These are phyloP conservation scores for Lagorchestes hirsutus DNA, from an alignment of 2,797 vertebrate species.

Conservation along the genomic window DNA sequence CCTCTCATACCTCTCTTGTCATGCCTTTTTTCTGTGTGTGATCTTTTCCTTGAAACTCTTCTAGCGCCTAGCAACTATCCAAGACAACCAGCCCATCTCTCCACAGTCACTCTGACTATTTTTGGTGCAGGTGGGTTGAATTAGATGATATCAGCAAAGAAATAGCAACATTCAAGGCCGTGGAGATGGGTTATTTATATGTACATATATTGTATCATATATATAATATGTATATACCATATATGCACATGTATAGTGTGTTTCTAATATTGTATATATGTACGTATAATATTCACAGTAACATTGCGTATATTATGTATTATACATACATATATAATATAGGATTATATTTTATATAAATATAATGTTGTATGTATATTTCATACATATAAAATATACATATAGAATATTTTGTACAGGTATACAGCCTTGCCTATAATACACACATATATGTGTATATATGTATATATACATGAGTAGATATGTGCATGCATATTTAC, in stretches of 20 bases:
- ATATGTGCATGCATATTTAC: too few relatives aligned
- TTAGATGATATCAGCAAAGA: neutral
- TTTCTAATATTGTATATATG: neutral
- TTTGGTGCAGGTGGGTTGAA: neutral
- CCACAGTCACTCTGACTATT: neutral
- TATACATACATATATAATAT: too few relatives aligned
- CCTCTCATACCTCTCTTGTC: neutral
- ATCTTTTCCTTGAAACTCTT: neutral
- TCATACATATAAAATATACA: too few relatives aligned
- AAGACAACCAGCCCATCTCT: neutral
- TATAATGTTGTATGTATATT: too few relatives aligned
- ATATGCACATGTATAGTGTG: neutral
- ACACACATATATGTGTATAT: too few relatives aligned
- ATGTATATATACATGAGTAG: too few relatives aligned
- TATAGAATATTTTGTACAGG: too few relatives aligned
- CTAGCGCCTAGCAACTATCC: neutral
- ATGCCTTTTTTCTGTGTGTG: neutral
- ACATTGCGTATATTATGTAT: neutral
- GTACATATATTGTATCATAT: neutral
- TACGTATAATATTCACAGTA: neutral
- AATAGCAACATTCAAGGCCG: neutral
- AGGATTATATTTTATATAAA: too few relatives aligned
- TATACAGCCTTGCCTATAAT: too few relatives aligned
- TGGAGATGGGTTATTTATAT: neutral
- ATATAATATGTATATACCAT: neutral